These are phyloP conservation scores for Chiloscyllium punctatum DNA, from an alignment of 2,797 vertebrate species.

Conservation along the genomic window DNA sequence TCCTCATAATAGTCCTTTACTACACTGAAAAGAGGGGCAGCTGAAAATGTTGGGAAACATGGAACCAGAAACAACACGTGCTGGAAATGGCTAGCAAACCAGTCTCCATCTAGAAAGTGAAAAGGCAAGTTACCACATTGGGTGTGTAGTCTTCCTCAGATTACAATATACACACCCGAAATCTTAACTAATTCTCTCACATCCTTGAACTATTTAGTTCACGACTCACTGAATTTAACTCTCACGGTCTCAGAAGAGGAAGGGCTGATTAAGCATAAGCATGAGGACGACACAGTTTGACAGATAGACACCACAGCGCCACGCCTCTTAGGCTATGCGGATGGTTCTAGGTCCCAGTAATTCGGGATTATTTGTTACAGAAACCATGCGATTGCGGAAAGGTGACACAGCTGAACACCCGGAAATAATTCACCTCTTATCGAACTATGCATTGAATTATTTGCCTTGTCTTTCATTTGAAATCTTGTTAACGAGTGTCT, in stretches of 20 bases:
- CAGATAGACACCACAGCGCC: neutral
- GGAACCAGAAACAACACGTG: neutral
- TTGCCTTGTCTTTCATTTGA: neutral
- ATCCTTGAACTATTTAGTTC: neutral
- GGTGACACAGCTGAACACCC: neutral
- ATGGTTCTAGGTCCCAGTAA: neutral
- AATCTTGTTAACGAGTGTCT: neutral
- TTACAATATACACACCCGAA: neutral
- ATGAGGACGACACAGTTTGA: neutral
- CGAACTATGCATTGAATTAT: neutral
- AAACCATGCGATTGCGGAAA: neutral
- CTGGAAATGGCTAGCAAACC: neutral
- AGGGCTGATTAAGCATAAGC: neutral
- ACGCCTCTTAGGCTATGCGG: neutral
- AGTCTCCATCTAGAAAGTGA: neutral
- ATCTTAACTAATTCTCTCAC: neutral
- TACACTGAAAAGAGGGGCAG: neutral
- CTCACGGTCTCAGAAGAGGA: neutral
- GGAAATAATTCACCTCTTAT: neutral
- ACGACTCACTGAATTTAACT: neutral
- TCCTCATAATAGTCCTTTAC: neutral
- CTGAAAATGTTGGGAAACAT: neutral
- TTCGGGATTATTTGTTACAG: constrained; percentile 17
- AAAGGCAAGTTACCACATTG: no score
- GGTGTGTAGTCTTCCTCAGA: neutral